Percentiles rank a stretch among this genome's conserved stretches.
These are phyloP conservation scores for Ectemnius continuus DNA, from an alignment of 2,888 invertebrate genomes.

Conservation along the genomic window DNA sequence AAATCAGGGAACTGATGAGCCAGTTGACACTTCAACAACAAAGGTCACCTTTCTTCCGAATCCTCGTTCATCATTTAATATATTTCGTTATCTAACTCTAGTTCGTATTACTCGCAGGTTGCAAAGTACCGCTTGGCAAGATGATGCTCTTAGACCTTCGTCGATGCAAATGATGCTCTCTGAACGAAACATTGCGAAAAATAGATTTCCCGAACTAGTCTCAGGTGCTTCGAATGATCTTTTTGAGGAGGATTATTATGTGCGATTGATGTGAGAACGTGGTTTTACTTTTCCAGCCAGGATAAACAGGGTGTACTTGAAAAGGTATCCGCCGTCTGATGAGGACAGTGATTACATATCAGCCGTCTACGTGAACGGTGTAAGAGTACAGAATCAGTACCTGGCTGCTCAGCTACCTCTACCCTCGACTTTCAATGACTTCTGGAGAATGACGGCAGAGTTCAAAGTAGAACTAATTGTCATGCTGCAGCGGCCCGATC, in stretches of 20 bases:
- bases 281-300: constrained; percentile 44
- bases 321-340: constrained; percentile 72
- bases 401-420: constrained; percentile 78
- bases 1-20: constrained; percentile 64
- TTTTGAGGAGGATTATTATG: no score
- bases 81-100: background rate
- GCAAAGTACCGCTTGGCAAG: constrained; percentile 76
- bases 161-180: constrained; percentile 44
- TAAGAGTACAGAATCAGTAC: constrained; percentile 73
- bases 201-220: constrained; percentile 74
- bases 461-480: constrained; percentile 75
- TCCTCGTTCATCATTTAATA: background rate
- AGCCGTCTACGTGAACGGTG: constrained; percentile 77
- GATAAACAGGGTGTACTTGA: constrained; percentile 70
- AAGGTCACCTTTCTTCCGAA: constrained; percentile 62
- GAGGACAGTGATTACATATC: constrained; percentile 78
- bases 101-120: constrained; percentile 55
- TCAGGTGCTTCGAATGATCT: constrained; percentile 65
- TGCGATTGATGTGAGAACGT: background rate
- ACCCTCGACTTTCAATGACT: constrained; percentile 77
- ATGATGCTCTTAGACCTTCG: constrained; percentile 73
- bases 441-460: constrained; percentile 78
- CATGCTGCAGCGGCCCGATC: constrained; percentile 75
- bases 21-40: constrained; percentile 67
- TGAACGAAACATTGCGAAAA: constrained; percentile 69